Base-by-base conservation (phyloP, 2,888 invertebrate species). In the Frankliniella fusca region DNA sequence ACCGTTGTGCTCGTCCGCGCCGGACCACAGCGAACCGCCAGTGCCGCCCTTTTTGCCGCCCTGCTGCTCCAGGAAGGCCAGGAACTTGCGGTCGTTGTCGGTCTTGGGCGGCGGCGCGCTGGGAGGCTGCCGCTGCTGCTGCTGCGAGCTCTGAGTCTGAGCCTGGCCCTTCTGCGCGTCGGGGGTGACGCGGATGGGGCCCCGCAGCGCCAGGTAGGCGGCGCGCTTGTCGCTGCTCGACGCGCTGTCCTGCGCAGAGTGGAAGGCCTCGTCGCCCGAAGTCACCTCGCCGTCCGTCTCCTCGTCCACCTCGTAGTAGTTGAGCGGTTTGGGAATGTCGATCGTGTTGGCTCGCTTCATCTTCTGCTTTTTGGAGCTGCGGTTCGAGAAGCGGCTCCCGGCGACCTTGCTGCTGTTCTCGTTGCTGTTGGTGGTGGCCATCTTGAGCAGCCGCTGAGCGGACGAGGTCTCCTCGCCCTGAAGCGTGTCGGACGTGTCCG, bases 321-420 rank as follows among this genome's bases (percentile, higher is more conserved):
- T 92, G 88, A 90, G 84, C 0, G 92, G 92, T 86, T 94, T 94
- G 0, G 95, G 95, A 87, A 96, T 95, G 86, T 96, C 95, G 84
- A 96, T 95, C 1, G 96, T 96, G 85, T 96, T 96, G 7, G 96
- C 95, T 23, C 96, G 91, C 88, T 95, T 96, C 93, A 96, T 94
- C 85, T 93, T 92, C 48, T 93, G 89, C 86, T 94, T 94, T 85
- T 93, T 93, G 84, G 90, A 91, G 81, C 89, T 89, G 81, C 84
- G 83, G 49, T 80, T 82, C 49, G 83, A 82, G 83, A 84, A 84
- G 54, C 80, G 48, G 54, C 84, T 83, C 28, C 83, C 83, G 18
- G 83, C 81, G 76, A 80, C 84, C 18, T 82, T 83, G 48, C 83
- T 84, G 54, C 84, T 83, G 80, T 85, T 85, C 9, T 82, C 83